Percentiles rank a stretch among this genome's conserved stretches.
Evolutionary conservation across 1,140 invertebrate species (phyloP).

Genomic region (Hypsibius dujardini): DNA sequence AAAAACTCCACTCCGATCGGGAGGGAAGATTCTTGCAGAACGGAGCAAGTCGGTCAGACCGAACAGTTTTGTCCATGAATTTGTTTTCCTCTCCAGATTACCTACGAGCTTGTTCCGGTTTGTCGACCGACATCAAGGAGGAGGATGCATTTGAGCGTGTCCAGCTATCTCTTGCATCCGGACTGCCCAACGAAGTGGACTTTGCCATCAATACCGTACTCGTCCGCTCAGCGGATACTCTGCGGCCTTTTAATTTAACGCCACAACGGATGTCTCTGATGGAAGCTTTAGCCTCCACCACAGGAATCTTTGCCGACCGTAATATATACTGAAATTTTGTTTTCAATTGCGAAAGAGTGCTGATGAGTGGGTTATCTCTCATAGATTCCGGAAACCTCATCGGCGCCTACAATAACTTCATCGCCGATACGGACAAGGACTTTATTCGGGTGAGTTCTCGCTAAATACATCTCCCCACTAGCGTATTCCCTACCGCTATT

Average conservation of each 20-base stretch:
- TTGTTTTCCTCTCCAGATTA: background rate
- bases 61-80: background rate
- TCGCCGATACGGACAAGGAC: background rate
- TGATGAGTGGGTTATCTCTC: background rate
- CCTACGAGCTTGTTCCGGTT: background rate
- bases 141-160: background rate
- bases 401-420: background rate
- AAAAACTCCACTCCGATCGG: too few relatives aligned
- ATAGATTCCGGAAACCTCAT: background rate
- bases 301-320: background rate
- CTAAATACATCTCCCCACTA: background rate
- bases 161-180: background rate
- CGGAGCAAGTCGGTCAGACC: too few relatives aligned
- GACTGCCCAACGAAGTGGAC: conserved; percentile 8
- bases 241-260: background rate
- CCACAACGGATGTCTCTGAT: background rate
- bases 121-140: background rate
- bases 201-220: background rate
- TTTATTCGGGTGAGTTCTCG: background rate
- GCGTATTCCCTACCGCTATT: too few relatives aligned
- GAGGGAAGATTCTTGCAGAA: too few relatives aligned
- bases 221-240: background rate
- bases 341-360: background rate
- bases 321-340: background rate
- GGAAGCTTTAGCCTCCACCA: background rate